phyloP scores from a whole-genome alignment of 2,113 vertebrate genomes.

The Oriolus oriolus region DNA sequence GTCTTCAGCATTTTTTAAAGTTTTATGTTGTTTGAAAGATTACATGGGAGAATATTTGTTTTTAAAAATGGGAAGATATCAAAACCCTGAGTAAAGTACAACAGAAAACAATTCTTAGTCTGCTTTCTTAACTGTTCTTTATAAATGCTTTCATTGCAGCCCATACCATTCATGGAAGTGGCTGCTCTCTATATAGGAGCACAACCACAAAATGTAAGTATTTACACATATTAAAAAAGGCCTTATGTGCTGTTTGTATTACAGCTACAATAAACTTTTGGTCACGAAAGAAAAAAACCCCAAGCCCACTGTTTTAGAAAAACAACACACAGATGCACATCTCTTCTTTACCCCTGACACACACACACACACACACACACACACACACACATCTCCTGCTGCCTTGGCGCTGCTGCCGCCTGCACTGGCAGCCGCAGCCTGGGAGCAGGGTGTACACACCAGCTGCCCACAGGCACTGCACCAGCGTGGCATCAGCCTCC shows the following conservation, averaged over 20 bases:
- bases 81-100: not conserved
- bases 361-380: rapidly evolving
- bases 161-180: not conserved
- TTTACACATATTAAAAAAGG: not conserved
- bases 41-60: not conserved
- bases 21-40: not conserved
- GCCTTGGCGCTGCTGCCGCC: not conserved
- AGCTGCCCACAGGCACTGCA: not conserved
- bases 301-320: not conserved
- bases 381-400: not conserved
- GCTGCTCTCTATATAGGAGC: not conserved
- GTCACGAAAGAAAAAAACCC: not conserved
- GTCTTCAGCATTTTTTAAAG: not conserved
- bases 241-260: not conserved
- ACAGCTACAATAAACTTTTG: not conserved
- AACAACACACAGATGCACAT: not conserved
- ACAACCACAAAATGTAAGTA: not conserved
- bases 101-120: not conserved
- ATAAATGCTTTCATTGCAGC: not conserved
- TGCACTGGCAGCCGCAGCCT: not conserved
- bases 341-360: not conserved
- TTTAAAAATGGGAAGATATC: not conserved
- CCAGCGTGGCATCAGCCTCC: not conserved
- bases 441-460: not conserved
- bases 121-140: not conserved